Conservation (phyloP, 2,797 vertebrate species). For the Ficedula albicollis region DNA sequence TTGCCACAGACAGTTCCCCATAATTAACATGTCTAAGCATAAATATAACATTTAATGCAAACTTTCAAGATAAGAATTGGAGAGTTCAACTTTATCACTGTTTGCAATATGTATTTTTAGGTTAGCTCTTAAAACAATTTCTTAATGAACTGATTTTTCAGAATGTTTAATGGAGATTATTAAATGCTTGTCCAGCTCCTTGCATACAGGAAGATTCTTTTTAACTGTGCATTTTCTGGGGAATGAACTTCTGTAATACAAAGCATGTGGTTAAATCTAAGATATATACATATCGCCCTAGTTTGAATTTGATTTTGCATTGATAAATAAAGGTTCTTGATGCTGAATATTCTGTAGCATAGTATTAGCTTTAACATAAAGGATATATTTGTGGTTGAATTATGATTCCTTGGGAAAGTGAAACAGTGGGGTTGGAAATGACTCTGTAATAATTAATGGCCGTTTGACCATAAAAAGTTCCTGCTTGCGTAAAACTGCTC, state of each 20-base stretch:
- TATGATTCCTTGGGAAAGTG: background rate
- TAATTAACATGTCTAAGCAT: background rate
- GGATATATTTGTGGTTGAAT: conserved; percentile 6
- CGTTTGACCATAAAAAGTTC: conserved; percentile 41
- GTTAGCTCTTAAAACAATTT: background rate
- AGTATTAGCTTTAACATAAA: conserved; percentile 14
- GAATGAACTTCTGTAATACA: background rate
- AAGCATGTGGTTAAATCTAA: background rate
- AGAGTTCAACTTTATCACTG: background rate
- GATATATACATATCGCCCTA: background rate
- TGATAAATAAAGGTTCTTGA: background rate
- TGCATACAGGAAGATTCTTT: background rate
- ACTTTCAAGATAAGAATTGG: background rate
- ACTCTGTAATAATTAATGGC: conserved; percentile 29
- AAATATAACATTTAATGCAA: background rate
- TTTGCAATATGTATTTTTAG: background rate
- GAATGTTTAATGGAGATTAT: background rate
- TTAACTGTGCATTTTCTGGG: background rate
- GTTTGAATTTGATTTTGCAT: background rate
- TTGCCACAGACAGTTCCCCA: background rate
- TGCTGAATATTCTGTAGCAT: background rate
- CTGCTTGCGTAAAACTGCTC: conserved; percentile 7
- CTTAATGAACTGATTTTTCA: conserved; percentile 5
- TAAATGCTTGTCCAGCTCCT: background rate
- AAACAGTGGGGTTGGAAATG: conserved; percentile 21